Evolutionary conservation across 1,140 invertebrate species (phyloP), one percentile per base, ranked within the genome.

Genomic region (Papilio machaon): DNA sequence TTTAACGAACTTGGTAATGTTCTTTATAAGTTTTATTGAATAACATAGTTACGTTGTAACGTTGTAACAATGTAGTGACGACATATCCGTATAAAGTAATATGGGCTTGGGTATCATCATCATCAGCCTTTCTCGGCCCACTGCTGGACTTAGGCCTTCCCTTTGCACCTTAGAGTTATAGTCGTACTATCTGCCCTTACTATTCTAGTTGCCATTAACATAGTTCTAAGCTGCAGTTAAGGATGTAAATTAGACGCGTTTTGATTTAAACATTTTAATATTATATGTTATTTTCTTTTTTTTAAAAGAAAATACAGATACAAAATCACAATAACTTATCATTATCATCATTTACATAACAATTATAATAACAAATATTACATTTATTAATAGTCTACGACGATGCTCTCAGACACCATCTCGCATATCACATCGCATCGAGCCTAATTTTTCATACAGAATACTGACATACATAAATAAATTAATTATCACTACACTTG

Each of bases 391-490:
- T 78, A 81, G 73, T 81, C 80, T 82, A 85, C 82, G 86, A 90
- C 82, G 88, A 90, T 86, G 85, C 76, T 82, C 84, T 85, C 86
- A 86, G 85, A 86, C 86, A 90, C 85, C 74, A 87, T 87, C 85
- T 83, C 85, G 77, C 84, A 83, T 86, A 90, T 90, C 88, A 91
- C 89, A 93, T 88, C 85, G 85, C 82, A 87, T 83, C 83, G 86
- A 84, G 82, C 84, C 84, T 82, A 82, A 83, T 52, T 86, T 85
- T 89, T 87, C 85, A 86, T 88, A 81, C 85, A 88, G 85, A 94
- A 92, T 93, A 94, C 91, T 94, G 90, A 89, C 91, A 92, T 89
- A 90, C 91, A 92, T 91, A 90, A 94, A 94, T 94, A 94, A 94
- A 94, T 93, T 92, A 94, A 90, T 87, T 91, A 93, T 82, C 84